Evolutionary conservation across 1,140 invertebrate species (phyloP).

Genomic region (Formica exsecta): DNA sequence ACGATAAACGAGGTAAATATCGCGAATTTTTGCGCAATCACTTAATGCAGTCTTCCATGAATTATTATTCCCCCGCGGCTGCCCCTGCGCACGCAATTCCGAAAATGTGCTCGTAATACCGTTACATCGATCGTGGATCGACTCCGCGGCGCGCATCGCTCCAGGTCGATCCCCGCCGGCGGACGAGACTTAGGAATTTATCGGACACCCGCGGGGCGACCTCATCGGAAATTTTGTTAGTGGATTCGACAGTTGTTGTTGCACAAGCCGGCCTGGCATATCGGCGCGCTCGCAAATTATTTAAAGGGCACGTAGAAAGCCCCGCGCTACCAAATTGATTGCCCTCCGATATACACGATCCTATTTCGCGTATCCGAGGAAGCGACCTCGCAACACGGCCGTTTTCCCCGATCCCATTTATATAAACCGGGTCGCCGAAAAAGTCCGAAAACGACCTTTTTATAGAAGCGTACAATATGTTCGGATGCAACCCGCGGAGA

Average conservation of each 20-base stretch:
- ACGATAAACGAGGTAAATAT: slow-evolving; percentile 23
- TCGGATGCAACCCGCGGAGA: background rate
- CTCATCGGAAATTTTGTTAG: slow-evolving; percentile 48
- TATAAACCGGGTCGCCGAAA: slow-evolving; percentile 53
- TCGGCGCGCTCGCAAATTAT: slow-evolving; percentile 54
- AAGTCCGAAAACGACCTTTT: slow-evolving; percentile 54
- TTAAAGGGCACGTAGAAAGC: slow-evolving; percentile 47
- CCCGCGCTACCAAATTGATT: slow-evolving; percentile 47
- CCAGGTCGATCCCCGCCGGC: slow-evolving; percentile 22
- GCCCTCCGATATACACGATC: slow-evolving; percentile 60
- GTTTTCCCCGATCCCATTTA: slow-evolving; percentile 48
- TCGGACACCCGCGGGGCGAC: slow-evolving; percentile 36
- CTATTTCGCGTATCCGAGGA: slow-evolving; percentile 57
- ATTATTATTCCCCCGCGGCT: slow-evolving; percentile 43
- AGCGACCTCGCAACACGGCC: slow-evolving; percentile 42
- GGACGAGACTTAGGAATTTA: slow-evolving; percentile 47
- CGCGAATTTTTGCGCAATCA: slow-evolving; percentile 46
- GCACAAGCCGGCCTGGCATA: background rate
- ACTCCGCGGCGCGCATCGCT: background rate
- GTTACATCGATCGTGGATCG: slow-evolving; percentile 36
- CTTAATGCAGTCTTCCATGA: slow-evolving; percentile 36
- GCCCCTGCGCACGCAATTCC: slow-evolving; percentile 23
- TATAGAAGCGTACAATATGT: slow-evolving; percentile 54
- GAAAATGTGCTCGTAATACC: slow-evolving; percentile 43
- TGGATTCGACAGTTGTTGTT: slow-evolving; percentile 53